Base-by-base conservation (phyloP, 2,888 invertebrate species). In the Cecidostiba fungosa region DNA sequence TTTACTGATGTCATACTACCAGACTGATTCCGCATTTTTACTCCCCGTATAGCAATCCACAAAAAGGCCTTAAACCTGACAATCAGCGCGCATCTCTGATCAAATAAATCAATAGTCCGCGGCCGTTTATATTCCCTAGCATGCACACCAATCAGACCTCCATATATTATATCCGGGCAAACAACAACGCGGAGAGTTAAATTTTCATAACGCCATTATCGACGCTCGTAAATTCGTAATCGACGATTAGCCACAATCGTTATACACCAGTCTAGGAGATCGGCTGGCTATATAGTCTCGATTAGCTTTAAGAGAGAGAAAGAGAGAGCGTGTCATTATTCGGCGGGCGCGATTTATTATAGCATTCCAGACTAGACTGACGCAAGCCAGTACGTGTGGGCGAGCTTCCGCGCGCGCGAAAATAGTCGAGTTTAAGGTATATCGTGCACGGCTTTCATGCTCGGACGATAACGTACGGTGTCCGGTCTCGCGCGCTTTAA, bases 221-320 rank as follows among this genome's bases (percentile, higher is more conserved):
- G 70, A 10, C 70, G 70, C 82, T 82, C 84, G 82, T 85, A 86
- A 86, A 86, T 86, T 73, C 72, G 77, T 80, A 86, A 85, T 82
- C 85, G 81, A 59, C 79, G 77, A 77, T 85, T 79, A 82, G 82
- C 23, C 23, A 54, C 80, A 83, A 83, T 81, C 81, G 80, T 23
- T n/a, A 77, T 76, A 47, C 72, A 16, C 29, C 8, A n/a, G 16
- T n/a, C 43, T 43, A 16, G 32, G 8, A 43, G 12, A 43, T 1
- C 73, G 54, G 47, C 12, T 3, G 78, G 62, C 50, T 39, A 73
- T 50, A 82, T 79, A 76, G 39, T 43, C 39, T 10, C 39, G 12
- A 85, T 84, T 84, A 85, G 77, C 78, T 4, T 3, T 16, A 29
- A 69, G 70, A 19, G 26, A 74, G 77, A 54, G 73, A 32, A 82